Base-by-base conservation (phyloP, 2,888 invertebrate species). In the Pristionchus arcanus region DNA sequence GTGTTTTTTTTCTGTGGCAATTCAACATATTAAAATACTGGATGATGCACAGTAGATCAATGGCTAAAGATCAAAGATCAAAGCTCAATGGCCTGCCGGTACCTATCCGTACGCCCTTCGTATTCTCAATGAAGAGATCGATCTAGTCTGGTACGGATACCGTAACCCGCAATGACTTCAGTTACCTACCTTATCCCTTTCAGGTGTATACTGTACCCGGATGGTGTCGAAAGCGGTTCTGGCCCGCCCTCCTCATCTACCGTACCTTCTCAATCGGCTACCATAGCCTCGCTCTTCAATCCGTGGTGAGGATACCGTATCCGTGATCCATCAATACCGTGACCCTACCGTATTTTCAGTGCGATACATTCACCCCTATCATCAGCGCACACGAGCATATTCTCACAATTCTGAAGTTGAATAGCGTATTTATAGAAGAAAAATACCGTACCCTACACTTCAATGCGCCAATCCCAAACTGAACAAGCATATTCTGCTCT, bases 181-280 rank as follows among this genome's bases (percentile, higher is more conserved):
- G 66, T n/a, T n/a, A n/a, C n/a, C n/a, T n/a, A n/a, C n/a, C n/a
- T n/a, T 28, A 31, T 55, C n/a, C 49, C 42, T 28, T 1, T 49
- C 42, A 83, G 81, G 53, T 83, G 49, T n/a, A 53, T 53, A 83
- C 28, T 81, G 81, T 81, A 81, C n/a, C 28, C 53, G 49, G 53
- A 53, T 21, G 83, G 53, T n/a, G n/a, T n/a, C n/a, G n/a, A n/a
- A n/a, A n/a, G n/a, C n/a, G n/a, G n/a, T n/a, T n/a, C n/a, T n/a
- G n/a, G n/a, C n/a, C n/a, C n/a, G n/a, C n/a, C n/a, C n/a, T n/a
- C n/a, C n/a, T 49, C 49, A 34, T 1, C 49, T 53, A 81, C 81
- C 42, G 81, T 81, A 81, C 81, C 53, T 15, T 21, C 71, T 16
- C n/a, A 16, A 3, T 9, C 34, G 1, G 16, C 37, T 28, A 15